These are phyloP conservation scores for Steinernema feltiae DNA, from an alignment of 1,140 invertebrate genomes.

Conservation along the genomic window DNA sequence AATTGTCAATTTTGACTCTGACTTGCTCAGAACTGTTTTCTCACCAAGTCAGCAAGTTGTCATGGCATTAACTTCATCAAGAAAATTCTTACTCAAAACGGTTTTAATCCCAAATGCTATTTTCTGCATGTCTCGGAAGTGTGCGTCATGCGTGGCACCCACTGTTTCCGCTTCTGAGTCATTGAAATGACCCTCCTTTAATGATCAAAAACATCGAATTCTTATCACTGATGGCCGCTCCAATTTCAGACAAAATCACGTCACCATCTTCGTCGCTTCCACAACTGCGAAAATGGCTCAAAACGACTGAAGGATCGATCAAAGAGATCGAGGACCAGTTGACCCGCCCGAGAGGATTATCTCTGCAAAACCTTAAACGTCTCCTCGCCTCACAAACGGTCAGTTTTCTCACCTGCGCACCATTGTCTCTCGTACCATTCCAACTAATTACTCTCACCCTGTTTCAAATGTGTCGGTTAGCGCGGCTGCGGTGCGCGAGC, in stretches of 20 bases:
- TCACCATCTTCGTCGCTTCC: background rate
- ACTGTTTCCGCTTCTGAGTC: background rate
- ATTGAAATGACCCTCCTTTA: background rate
- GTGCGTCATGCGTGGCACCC: too few relatives aligned
- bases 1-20: too few relatives aligned
- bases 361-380: slow-evolving; percentile 8
- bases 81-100: too few relatives aligned
- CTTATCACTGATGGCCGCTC: background rate
- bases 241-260: background rate
- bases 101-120: too few relatives aligned
- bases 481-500: background rate
- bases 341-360: background rate
- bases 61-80: too few relatives aligned
- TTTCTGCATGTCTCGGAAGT: too few relatives aligned
- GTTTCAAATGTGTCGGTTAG: background rate
- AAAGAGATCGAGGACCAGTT: slow-evolving; percentile 11
- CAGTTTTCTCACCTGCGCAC: slow-evolving; percentile 9
- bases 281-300: slow-evolving; percentile 1
- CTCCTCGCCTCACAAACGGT: background rate
- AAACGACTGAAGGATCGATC: slow-evolving; percentile 11
- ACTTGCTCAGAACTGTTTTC: too few relatives aligned
- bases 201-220: background rate
- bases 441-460: background rate
- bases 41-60: too few relatives aligned
- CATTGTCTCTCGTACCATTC: too few relatives aligned